Evolutionary conservation across 2,113 vertebrate species (phyloP), one percentile per base, ranked within the genome.

Genomic region (Xenopus laevis): DNA sequence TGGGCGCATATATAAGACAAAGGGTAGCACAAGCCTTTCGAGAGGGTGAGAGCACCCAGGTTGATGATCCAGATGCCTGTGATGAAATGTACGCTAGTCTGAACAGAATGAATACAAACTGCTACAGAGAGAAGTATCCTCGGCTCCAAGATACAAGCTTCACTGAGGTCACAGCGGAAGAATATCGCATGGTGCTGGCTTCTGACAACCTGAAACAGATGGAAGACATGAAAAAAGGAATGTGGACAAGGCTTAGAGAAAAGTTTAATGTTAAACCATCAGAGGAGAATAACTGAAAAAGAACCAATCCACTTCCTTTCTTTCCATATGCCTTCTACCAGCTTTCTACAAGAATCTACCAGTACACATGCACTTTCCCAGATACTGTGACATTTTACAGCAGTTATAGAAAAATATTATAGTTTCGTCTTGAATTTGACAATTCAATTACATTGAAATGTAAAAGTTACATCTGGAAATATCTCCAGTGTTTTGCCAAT

Each of bases 71-170:
- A 66, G 6, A 2, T 33, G 0, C 92, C 81, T 99, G 97, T 72
- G 95, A 98, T 83, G 90, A 89, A 77, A 95, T 98, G 92, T 98
- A 95, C 0, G 92, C 97, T 81, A 98, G 95, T 85, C 87, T 99
- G 79, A 89, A 89, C 11, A 89, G 87, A 45, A 93, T 98, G 59
- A 95, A 98, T 75, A 87, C 87, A 71, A 98, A 95, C 74, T 83
- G 91, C 77, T 76, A 63, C 66, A 76, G 59, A 76, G 73, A 76
- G 40, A 76, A 96, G 92, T 94, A 93, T 81, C 92, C 91, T 63
- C 87, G 98, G 15, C 89, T 88, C 65, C 94, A 86, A 86, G 94
- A 98, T 78, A 97, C 97, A 2, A 96, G 89, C 81, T 99, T 99
- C 83, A 98, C 95, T 3, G 97, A 96, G 30, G 90, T 98, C 44